Evolutionary conservation across 2,797 vertebrate species (phyloP), one percentile per base, ranked within the genome.

Genomic region (Etheostoma perlongum): DNA sequence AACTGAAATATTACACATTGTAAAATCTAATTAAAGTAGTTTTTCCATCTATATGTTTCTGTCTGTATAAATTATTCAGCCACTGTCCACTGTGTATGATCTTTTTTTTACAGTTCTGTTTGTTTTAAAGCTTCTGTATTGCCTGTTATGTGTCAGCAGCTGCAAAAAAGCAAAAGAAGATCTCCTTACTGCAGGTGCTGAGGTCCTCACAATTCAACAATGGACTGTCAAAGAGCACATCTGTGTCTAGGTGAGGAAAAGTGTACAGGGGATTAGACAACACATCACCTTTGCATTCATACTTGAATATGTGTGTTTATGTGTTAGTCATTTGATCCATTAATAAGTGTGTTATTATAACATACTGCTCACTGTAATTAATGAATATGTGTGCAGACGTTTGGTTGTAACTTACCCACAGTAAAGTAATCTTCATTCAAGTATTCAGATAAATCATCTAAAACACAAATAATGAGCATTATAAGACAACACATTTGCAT

Each of bases 401-500:
- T 72, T 72, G n/a, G 23, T 23, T 47, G 15, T 3, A 54, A 74
- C 90, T 85, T 79, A 92, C 90, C 76, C 1, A 79, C 0, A 1
- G 67, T 5, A 36, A 84, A 40, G 49, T 21, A 67, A 3, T 76
- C 66, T 0, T 88, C 83, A 1, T 60, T 49, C 2, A 90, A 1
- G 52, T 9, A 88, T 36, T 91, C 78, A 3, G 47, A 33, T 44
- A 92, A 21, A 72, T 90, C 70, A 25, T 89, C 90, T 91, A 36
- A 71, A 93, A 93, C 10, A 81, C 25, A 76, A 82, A 74, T 0
- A 73, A 48, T 51, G 2, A 44, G 9, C 2, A 36, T 73, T 0
- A 72, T 71, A 5, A 71, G 51, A 67, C 10, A 66, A 66, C 57
- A 48, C 6, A 33, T 60, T 46, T 63, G 4, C 11, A 65, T 25